Evolutionary conservation across 1,140 invertebrate genomes (phyloP).

Genomic region (Eumaeus atala): DNA sequence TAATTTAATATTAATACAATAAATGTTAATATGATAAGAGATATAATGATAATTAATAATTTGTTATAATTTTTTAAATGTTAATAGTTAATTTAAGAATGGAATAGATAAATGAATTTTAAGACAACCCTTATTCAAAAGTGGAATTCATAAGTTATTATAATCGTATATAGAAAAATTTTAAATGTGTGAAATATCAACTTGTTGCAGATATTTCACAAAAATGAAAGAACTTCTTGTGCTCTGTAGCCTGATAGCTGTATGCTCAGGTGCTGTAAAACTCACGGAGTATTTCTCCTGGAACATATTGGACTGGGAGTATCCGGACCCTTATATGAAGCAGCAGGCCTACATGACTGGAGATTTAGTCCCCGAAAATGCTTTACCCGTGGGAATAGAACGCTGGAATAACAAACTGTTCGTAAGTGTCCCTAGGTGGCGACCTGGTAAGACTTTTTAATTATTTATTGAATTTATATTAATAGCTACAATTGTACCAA

Average conservation of each 20-base stretch:
- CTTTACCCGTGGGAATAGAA: conserved; percentile 85
- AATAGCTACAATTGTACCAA: no score
- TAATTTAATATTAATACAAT: neutral
- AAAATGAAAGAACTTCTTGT: conserved; percentile 41
- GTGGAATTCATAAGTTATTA: neutral
- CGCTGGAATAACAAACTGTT: conserved; percentile 85
- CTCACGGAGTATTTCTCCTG: conserved; percentile 82
- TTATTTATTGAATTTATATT: no score
- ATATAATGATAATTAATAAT: neutral
- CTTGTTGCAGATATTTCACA: conserved; percentile 25
- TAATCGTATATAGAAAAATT: neutral
- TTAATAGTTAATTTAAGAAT: no score
- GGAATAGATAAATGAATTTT: no score
- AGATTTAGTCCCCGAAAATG: conserved; percentile 82
- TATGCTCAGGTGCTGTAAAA: conserved; percentile 69
- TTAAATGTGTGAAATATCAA: neutral
- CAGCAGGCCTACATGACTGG: conserved; percentile 78
- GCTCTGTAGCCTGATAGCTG: conserved; percentile 35
- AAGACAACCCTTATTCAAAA: neutral
- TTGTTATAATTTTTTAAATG: no score
- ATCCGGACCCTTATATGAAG: conserved; percentile 76
- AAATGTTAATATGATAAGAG: neutral
- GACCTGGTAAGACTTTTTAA: conserved; percentile 40
- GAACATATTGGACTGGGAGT: conserved; percentile 84
- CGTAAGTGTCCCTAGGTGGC: conserved; percentile 85